Conservation (phyloP, 2,888 invertebrate genomes). For the Campaea margaritaria region DNA sequence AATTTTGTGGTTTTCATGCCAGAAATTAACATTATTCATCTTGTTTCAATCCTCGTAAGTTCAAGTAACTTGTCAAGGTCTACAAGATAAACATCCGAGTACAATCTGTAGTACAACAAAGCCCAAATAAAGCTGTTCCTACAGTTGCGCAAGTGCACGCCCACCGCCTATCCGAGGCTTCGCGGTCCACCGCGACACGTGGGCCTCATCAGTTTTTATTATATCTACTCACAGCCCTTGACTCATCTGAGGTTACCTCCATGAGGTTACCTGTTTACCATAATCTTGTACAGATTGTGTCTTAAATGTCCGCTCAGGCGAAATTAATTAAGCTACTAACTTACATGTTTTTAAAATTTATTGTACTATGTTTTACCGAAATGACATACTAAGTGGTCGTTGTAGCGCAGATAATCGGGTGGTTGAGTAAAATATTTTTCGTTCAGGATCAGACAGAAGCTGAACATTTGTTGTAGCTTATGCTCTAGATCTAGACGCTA, state of each 20-base stretch:
- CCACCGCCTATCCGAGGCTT: slow-evolving; percentile 42
- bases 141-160: slow-evolving; percentile 50
- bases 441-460: too few relatives aligned
- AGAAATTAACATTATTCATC: not conserved
- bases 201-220: slow-evolving; percentile 37
- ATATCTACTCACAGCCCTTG: slow-evolving; percentile 15
- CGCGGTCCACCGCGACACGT: slow-evolving; percentile 77
- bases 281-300: slow-evolving; percentile 8
- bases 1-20: not conserved
- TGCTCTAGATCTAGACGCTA: too few relatives aligned
- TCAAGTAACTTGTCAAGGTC: slow-evolving; percentile 4
- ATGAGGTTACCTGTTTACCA: slow-evolving; percentile 1
- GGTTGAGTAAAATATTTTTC: too few relatives aligned
- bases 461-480: too few relatives aligned
- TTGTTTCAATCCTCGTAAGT: not conserved
- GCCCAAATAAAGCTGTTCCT: slow-evolving; percentile 25
- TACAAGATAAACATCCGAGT: slow-evolving; percentile 17
- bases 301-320: not conserved
- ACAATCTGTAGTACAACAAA: slow-evolving; percentile 30
- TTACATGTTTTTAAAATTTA: too few relatives aligned
- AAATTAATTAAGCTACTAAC: too few relatives aligned
- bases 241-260: slow-evolving; percentile 11
- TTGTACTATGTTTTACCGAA: too few relatives aligned
- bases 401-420: too few relatives aligned
- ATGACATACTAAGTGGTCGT: too few relatives aligned